Conservation (phyloP, 2,113 vertebrate species). For the Hystrix cristata region DNA sequence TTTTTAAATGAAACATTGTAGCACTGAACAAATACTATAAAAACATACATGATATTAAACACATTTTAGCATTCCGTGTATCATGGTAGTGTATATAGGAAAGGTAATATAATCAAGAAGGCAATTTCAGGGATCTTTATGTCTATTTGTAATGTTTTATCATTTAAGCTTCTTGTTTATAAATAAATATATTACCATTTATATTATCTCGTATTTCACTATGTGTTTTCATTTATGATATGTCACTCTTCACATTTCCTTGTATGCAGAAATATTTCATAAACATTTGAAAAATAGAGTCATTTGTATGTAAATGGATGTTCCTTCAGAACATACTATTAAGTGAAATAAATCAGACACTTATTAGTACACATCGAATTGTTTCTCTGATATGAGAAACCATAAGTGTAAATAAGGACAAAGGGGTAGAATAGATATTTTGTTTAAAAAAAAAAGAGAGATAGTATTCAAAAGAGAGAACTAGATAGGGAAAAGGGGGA, state of each 20-base stretch:
- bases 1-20: constrained; percentile 76
- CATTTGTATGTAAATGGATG: no score
- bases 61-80: not conserved
- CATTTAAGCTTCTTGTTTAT: not conserved
- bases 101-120: not conserved
- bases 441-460: no score
- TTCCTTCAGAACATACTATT: no score
- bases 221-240: not conserved
- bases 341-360: no score
- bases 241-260: not conserved
- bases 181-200: not conserved
- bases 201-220: not conserved
- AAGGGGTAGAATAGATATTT: no score
- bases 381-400: no score
- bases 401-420: no score
- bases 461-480: no score
- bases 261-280: not conserved
- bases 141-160: not conserved
- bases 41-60: not conserved
- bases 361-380: no score
- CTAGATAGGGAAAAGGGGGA: no score
- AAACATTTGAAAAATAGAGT: not conserved
- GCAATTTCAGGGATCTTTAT: not conserved
- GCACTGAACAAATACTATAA: not conserved
- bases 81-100: not conserved